Percentiles rank a stretch among this genome's conserved stretches.
Conservation (phyloP, 2,888 invertebrate genomes). For the Anthrax anthrax region DNA sequence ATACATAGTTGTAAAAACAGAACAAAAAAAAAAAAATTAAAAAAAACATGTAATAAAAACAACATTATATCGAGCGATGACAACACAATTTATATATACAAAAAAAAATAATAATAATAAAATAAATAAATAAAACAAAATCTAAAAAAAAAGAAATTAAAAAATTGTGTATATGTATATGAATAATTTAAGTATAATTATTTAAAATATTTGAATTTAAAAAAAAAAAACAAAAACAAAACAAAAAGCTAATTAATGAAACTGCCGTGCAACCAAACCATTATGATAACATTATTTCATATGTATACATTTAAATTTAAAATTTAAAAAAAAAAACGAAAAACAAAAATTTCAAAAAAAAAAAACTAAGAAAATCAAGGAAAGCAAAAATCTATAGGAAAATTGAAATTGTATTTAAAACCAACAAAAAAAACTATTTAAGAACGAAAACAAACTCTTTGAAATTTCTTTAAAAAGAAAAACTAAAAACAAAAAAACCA, state of each 20-base stretch:
- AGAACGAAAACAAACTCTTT: neutral
- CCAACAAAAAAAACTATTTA: too few species aligned
- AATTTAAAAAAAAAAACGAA: neutral
- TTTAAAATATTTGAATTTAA: neutral
- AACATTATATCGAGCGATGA: neutral
- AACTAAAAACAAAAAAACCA: too few species aligned
- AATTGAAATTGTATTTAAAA: neutral
- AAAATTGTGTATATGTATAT: neutral
- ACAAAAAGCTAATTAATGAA: constrained; percentile 5
- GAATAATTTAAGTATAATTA: neutral
- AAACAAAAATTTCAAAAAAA: neutral
- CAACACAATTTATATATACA: neutral
- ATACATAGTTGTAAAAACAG: too few species aligned
- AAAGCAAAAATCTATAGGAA: too few species aligned
- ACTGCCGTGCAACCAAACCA: constrained; percentile 5
- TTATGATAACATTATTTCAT: neutral
- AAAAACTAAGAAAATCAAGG: neutral
- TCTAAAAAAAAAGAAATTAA: neutral
- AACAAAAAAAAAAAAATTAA: neutral
- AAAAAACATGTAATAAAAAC: neutral
- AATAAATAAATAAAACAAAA: neutral
- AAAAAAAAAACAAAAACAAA: neutral
- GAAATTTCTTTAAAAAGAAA: neutral
- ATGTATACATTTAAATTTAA: neutral
- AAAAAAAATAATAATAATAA: too few species aligned